A percentile compares a stretch with the other conserved stretches of the same genome.
These are phyloP conservation scores for Apteryx owenii DNA, from an alignment of 2,113 vertebrate species.

Conservation along the genomic window DNA sequence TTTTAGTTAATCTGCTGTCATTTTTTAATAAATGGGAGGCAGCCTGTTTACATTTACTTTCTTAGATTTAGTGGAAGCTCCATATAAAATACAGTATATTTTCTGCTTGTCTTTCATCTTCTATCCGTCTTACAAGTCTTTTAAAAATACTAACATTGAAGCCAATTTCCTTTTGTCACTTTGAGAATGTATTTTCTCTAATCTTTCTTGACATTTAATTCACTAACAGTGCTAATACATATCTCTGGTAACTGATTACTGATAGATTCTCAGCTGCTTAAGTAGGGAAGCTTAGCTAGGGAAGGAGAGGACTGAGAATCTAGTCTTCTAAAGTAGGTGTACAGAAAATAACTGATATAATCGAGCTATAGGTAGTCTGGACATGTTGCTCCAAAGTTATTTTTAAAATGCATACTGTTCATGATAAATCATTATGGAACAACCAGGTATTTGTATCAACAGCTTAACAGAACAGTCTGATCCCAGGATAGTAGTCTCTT, in stretches of 20 bases:
- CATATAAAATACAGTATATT: neutral
- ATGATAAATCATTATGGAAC: neutral
- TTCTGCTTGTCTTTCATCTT: slow-evolving; percentile 11
- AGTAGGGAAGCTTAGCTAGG: neutral
- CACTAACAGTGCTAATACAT: neutral
- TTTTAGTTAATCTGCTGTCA: neutral
- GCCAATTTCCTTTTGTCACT: neutral
- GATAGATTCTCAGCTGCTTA: neutral
- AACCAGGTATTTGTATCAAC: neutral
- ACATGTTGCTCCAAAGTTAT: neutral
- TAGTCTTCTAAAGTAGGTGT: neutral
- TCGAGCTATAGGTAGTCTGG: neutral
- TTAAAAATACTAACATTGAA: neutral
- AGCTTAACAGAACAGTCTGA: neutral
- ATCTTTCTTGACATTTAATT: neutral
- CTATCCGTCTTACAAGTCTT: neutral
- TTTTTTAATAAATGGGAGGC: neutral
- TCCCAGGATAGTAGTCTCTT: neutral
- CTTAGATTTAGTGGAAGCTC: neutral
- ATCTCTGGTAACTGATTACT: neutral
- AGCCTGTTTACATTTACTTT: neutral
- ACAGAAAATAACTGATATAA: neutral
- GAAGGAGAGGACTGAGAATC: neutral
- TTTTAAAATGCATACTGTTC: neutral
- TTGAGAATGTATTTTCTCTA: neutral